Percentiles rank a stretch among this genome's conserved stretches.
phyloP scores from a whole-genome alignment of 1,140 invertebrate species.

The Drosophila tropicalis region DNA sequence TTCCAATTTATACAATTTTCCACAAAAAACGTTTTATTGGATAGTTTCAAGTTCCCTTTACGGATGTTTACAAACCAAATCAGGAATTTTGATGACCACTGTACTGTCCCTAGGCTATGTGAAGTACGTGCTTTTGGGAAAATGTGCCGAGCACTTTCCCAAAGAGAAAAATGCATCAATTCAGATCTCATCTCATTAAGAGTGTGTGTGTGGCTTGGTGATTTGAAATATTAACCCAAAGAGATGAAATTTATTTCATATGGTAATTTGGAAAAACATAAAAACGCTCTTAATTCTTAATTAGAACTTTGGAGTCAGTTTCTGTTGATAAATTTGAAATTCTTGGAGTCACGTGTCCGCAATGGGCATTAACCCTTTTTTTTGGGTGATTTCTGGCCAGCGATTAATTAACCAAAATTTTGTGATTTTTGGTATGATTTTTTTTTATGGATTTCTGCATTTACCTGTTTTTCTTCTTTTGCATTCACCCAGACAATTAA shows the following conservation, averaged over 20 bases:
- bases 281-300: background rate
- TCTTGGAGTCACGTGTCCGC: constrained; percentile 5
- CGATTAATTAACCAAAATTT: constrained; percentile 65
- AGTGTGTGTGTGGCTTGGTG: constrained; percentile 16
- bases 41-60: no score
- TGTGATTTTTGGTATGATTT: constrained; percentile 12
- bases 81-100: background rate
- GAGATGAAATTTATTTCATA: no score
- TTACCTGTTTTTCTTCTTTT: constrained; percentile 79
- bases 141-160: constrained; percentile 27
- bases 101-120: background rate
- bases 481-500: constrained; percentile 68
- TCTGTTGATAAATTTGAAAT: background rate
- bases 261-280: background rate
- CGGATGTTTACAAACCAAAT: no score
- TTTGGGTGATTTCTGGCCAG: constrained; percentile 36
- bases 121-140: constrained; percentile 25
- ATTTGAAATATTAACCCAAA: background rate
- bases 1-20: no score
- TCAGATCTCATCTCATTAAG: constrained; percentile 32
- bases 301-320: background rate
- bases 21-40: no score
- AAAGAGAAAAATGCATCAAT: background rate
- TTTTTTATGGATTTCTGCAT: constrained; percentile 59
- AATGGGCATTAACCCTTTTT: constrained; percentile 51